A percentile compares a stretch with the other conserved stretches of the same genome.
Conservation (phyloP, 2,888 invertebrate species). For the Papilio demoleus region DNA sequence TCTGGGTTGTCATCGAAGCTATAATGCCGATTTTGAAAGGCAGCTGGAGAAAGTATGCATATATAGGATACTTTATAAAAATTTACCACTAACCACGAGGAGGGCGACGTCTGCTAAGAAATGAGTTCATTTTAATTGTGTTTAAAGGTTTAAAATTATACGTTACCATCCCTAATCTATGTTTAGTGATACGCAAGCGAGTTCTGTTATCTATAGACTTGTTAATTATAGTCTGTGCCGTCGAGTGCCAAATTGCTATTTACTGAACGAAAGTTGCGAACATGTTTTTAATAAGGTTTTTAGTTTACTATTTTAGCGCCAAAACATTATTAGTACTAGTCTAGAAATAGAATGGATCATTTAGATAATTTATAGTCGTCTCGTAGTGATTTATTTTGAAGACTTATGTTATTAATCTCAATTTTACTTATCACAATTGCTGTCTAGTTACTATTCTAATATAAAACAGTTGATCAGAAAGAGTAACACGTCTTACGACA, state of each 20-base stretch:
- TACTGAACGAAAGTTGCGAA: not conserved
- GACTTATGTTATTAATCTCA: too few species aligned
- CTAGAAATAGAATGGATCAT: not conserved
- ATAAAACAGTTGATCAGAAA: too few species aligned
- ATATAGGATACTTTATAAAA: too few species aligned
- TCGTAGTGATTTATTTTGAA: not conserved
- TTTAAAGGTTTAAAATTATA: not conserved
- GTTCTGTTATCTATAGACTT: slow-evolving; percentile 3
- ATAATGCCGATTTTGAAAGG: too few species aligned
- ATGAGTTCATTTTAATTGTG: too few species aligned
- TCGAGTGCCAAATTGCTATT: slow-evolving; percentile 12
- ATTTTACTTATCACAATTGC: not conserved
- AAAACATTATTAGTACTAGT: not conserved
- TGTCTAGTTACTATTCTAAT: too few species aligned
- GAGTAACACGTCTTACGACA: too few species aligned
- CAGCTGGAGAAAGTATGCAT: too few species aligned
- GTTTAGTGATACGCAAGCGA: not conserved
- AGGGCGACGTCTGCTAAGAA: too few species aligned
- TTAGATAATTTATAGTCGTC: not conserved
- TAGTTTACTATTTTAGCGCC: not conserved
- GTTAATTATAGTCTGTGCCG: not conserved
- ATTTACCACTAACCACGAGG: too few species aligned
- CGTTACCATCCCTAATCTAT: not conserved
- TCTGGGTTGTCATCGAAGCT: too few species aligned
- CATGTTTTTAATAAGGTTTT: not conserved